Evolutionary conservation across 2,888 invertebrate species (phyloP).

Genomic region (Brenthis ino): DNA sequence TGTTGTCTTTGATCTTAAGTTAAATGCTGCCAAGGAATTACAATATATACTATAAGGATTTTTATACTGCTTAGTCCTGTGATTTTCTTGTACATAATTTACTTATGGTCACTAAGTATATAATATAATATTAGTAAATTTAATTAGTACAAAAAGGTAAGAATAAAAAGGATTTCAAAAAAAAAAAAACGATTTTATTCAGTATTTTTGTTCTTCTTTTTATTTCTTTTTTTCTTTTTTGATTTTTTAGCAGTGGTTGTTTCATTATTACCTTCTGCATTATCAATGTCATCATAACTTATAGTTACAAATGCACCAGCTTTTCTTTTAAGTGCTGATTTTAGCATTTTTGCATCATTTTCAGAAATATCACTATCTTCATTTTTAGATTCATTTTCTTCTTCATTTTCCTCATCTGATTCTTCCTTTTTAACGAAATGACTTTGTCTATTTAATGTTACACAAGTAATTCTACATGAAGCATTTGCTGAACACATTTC

Average conservation of each 20-base stretch:
- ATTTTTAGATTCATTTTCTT: constrained; percentile 44
- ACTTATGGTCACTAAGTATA: too few species aligned
- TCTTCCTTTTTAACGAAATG: constrained; percentile 70
- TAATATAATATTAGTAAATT: too few species aligned
- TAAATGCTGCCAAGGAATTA: too few species aligned
- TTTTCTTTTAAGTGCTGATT: constrained; percentile 56
- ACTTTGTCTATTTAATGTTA: constrained; percentile 81
- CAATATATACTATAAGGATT: too few species aligned
- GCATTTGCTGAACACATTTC: constrained; percentile 84
- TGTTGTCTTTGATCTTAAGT: too few species aligned
- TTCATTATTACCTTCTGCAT: constrained; percentile 48
- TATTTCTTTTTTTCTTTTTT: constrained; percentile 68
- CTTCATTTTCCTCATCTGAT: constrained; percentile 45
- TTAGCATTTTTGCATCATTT: constrained; percentile 36
- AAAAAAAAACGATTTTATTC: constrained; percentile 25
- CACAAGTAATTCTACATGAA: constrained; percentile 88
- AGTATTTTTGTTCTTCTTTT: constrained; percentile 52
- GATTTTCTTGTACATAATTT: too few species aligned
- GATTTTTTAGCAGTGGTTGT: constrained; percentile 57
- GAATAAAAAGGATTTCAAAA: constrained; percentile 18
- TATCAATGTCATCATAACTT: constrained; percentile 62
- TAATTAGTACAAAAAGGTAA: neutral
- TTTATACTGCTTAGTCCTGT: too few species aligned
- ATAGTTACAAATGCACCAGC: constrained; percentile 70
- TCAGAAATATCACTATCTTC: constrained; percentile 50